Percentiles rank a stretch among this genome's conserved stretches.
phyloP scores from a whole-genome alignment of 1,140 invertebrate genomes.

The Mya arenaria region DNA sequence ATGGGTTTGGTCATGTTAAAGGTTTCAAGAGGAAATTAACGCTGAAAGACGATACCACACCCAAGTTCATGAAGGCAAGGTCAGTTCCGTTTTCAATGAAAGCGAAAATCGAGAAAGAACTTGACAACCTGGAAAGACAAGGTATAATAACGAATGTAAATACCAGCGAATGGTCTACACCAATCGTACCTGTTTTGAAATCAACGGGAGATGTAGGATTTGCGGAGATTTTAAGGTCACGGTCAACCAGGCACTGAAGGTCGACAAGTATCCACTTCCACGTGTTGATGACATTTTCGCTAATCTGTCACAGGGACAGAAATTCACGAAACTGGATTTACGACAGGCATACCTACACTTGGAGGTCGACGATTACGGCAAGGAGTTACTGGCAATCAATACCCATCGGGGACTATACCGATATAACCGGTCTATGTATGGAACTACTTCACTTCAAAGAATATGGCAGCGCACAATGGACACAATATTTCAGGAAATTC shows the following conservation, averaged over 20 bases:
- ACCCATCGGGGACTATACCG: slow-evolving; percentile 81
- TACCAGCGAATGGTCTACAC: background rate
- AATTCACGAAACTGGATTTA: background rate
- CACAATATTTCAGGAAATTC: background rate
- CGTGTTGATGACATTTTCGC: background rate
- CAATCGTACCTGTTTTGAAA: background rate
- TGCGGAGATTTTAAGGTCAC: background rate
- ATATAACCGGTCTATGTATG: slow-evolving; percentile 82
- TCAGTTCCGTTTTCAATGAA: no score
- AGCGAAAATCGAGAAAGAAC: no score
- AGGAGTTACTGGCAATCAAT: slow-evolving; percentile 67
- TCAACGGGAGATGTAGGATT: background rate
- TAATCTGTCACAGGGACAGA: background rate
- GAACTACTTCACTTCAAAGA: slow-evolving; percentile 72
- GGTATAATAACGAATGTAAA: no score
- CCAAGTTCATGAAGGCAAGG: no score
- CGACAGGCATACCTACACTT: background rate
- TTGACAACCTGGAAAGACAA: no score
- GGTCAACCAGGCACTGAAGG: background rate
- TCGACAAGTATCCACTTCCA: background rate
- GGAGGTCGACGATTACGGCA: background rate
- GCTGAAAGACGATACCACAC: no score
- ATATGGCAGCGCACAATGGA: background rate
- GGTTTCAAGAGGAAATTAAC: no score
- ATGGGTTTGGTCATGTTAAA: no score